Percentiles rank a stretch among this genome's conserved stretches.
These are phyloP conservation scores for Alcis repandata DNA, from an alignment of 2,888 invertebrate genomes.

Conservation along the genomic window DNA sequence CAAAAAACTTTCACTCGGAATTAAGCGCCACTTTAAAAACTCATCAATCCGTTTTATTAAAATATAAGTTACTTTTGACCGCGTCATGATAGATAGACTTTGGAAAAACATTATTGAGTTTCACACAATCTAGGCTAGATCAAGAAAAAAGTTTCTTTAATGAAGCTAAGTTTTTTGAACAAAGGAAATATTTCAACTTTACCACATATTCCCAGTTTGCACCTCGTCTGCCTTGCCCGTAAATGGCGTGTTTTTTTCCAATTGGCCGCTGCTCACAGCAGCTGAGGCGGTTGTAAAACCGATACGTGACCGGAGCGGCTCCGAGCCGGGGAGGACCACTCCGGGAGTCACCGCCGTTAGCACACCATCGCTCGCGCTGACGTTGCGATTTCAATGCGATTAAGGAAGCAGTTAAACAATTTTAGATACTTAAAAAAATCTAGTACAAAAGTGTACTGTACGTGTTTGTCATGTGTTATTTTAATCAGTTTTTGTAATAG, in stretches of 20 bases:
- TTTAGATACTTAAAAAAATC: neutral
- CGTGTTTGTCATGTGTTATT: too few species aligned
- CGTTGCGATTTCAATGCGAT: neutral
- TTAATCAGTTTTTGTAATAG: too few species aligned
- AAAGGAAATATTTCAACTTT: too few species aligned
- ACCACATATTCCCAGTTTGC: constrained; percentile 6
- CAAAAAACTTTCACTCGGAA: too few species aligned
- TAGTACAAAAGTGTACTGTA: neutral
- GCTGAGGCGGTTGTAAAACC: constrained; percentile 82
- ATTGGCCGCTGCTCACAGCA: constrained; percentile 71
- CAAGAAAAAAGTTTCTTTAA: too few species aligned
- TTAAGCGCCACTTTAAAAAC: too few species aligned
- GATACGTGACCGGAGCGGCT: constrained; percentile 71
- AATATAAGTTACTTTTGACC: too few species aligned
- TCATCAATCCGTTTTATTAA: too few species aligned
- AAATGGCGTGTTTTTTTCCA: constrained; percentile 75
- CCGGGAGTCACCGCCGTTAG: constrained; percentile 18
- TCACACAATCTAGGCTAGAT: too few species aligned
- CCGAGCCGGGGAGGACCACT: constrained; percentile 14
- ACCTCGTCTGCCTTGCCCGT: constrained; percentile 49
- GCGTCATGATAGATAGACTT: too few species aligned
- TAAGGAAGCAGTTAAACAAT: neutral
- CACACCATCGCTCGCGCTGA: neutral
- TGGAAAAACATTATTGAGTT: too few species aligned
- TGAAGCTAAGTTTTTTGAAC: neutral